Conservation (phyloP, 1,140 invertebrate species). For the Procambarus clarkii region DNA sequence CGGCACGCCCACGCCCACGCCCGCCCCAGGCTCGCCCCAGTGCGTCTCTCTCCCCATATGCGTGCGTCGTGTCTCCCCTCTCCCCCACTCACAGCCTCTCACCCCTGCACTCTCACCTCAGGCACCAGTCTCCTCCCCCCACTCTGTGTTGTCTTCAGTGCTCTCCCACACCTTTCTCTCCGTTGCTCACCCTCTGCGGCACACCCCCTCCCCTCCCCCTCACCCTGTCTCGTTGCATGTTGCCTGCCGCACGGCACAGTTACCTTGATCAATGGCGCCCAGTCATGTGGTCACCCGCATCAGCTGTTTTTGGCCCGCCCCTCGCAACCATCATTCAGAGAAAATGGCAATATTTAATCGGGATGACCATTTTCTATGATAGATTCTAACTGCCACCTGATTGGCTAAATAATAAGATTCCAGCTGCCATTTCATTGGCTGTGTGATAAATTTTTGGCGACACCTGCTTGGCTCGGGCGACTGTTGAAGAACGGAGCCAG, state of each 20-base stretch:
- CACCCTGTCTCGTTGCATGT: conserved; percentile 1
- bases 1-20: conserved; percentile 8
- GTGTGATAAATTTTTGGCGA: too few species aligned
- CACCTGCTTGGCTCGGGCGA: too few species aligned
- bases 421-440: too few species aligned
- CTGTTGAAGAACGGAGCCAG: neutral
- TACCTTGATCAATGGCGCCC: neutral
- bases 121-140: neutral
- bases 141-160: neutral
- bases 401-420: neutral
- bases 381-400: neutral
- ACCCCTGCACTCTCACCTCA: neutral
- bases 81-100: neutral
- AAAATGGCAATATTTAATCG: neutral
- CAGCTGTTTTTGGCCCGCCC: neutral
- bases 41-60: neutral
- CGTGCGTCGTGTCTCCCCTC: neutral
- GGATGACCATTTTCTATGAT: neutral
- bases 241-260: neutral
- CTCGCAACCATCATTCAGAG: neutral
- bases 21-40: conserved; percentile 7
- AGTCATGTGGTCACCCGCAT: neutral
- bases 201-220: neutral
- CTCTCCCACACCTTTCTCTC: neutral
- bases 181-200: neutral